Evolutionary conservation across 2,888 invertebrate genomes (phyloP).

Genomic region (Lepas anatifera): DNA sequence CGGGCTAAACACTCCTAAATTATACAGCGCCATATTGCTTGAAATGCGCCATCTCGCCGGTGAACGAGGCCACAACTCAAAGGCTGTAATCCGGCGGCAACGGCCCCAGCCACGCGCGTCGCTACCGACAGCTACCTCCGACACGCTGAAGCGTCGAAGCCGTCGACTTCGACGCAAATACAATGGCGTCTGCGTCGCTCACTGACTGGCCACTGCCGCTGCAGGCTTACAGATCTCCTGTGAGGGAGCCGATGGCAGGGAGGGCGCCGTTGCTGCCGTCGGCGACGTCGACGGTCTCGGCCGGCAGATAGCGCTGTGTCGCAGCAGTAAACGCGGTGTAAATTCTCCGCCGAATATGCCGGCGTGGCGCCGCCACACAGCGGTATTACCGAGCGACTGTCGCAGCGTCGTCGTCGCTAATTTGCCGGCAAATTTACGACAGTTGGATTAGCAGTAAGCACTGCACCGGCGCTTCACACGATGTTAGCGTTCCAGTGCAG

Average conservation of each 20-base stretch:
- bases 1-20: conserved; percentile 6
- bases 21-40: conserved; percentile 2
- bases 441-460: neutral
- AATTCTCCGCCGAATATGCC: neutral
- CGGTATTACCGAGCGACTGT: neutral
- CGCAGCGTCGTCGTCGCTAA: neutral
- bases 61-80: neutral
- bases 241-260: neutral
- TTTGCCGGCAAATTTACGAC: neutral
- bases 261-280: too few relatives aligned
- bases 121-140: neutral
- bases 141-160: neutral
- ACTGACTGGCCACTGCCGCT: neutral
- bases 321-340: neutral
- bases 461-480: too few relatives aligned
- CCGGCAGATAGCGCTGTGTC: neutral
- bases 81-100: neutral
- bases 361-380: neutral
- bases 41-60: neutral
- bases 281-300: too few relatives aligned
- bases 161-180: neutral
- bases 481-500: too few relatives aligned
- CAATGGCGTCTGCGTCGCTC: neutral
- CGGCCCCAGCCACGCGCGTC: neutral
- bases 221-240: conserved; percentile 1